Evolutionary conservation across 2,797 vertebrate genomes (phyloP), one percentile per base, ranked within the genome.

Genomic region (Denticeps clupeoides): DNA sequence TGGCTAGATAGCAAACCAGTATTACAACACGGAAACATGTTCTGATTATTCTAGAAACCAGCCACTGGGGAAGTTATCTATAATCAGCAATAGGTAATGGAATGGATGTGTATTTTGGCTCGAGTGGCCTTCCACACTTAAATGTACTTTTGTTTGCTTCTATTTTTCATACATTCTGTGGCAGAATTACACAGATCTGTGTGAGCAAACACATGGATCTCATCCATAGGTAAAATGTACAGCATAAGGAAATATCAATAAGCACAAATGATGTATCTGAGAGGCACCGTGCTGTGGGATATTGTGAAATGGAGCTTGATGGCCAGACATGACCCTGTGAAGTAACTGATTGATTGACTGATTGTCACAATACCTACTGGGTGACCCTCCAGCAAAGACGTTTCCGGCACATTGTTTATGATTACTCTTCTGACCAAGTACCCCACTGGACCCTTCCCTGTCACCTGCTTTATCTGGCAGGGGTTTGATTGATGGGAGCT

Each of bases 361-460:
- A 8, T 38, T 11, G 35, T 16, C 21, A 10, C 35, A 16, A 35
- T 38, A 38, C 18, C 35, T 11, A 7, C 35, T 38, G 16, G 5
- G 9, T 19, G 35, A 38, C 18, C 38, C 3, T 18, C 18, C 38
- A 12, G 35, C 35, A 38, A 11, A 21, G 35, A 21, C 16, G 21
- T 38, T 21, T 27, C 27, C 42, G 16, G 24, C 42, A 1, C 5
- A 15, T 29, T 45, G 25, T 45, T 45, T 29, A 45, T 21, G 35
- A 18, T 21, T 18, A 21, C 18, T 38, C 35, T 33, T 38, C 35
- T 21, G 35, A 35, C 18, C 16, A 11, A 35, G 38, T 35, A 19
- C 41, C 22, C 16, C 13, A 40, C 21, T 22, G 11, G 41, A 38
- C 42, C 41, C 25, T 21, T 47, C 54, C 42, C 11, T 19, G 35